Evolutionary conservation across 2,888 invertebrate species (phyloP), one percentile per base, ranked within the genome.

Genomic region (Panzeria rudis): DNA sequence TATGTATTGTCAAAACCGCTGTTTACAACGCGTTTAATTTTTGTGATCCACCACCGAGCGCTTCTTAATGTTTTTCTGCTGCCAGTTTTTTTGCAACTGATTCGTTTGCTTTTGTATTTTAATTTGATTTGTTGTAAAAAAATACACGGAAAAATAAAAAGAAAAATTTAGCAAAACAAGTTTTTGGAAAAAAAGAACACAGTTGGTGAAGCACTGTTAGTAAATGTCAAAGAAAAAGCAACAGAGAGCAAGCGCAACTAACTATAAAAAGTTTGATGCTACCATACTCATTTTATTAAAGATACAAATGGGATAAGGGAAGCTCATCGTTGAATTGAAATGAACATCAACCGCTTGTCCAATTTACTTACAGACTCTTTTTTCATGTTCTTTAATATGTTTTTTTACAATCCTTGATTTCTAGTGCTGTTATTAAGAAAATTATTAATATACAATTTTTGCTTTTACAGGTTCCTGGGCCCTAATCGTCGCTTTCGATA

Each of bases 121-220:
- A 78, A 85, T 85, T 85, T 78, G 64, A 84, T 81, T 77, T 84
- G 80, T 71, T 68, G 62, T 50, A 41, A 59, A 68, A n/a, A 20
- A 38, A 73, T 8, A 41, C 25, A 23, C 8, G 23, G 38, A 66
- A 71, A 72, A 79, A 64, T 69, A 64, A 52, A 59, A 62, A 15
- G 5, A 54, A 35, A 71, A 38, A 32, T 32, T 41, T 44, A 50
- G 15, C 25, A 59, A 78, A 78, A 62, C 78, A 52, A 66, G 66
- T 81, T 75, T 38, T 61, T 38, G 1, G 56, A 35, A 9, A 20
- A 23, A 44, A 44, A 61, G 8, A 13, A n/a, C 29, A 25, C 13
- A 62, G 82, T 82, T 82, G 5, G 6, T 13, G 9, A 64, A 35
- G 50, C 47, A 56, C 20, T 77, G 83, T 13, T 38, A 7, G 4